Percentiles rank a stretch among this genome's conserved stretches.
Conservation (phyloP, 2,797 vertebrate species). For the Chaenodraco wilsoni region DNA sequence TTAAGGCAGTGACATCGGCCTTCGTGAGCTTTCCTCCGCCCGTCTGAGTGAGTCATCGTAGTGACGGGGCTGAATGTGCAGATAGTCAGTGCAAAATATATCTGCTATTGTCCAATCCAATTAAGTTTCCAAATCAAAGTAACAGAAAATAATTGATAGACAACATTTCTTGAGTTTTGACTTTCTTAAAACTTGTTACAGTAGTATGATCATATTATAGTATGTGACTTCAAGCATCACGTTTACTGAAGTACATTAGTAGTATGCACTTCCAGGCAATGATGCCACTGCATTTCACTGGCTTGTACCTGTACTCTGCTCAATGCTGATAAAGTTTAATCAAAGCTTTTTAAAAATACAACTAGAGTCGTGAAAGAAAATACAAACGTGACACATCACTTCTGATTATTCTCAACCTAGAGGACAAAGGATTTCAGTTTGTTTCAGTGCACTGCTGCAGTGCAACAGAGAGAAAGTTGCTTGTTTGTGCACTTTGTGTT, state of each 20-base stretch:
- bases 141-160: neutral
- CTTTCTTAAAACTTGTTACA: neutral
- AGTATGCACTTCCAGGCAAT: too few species aligned
- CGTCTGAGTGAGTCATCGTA: constrained; percentile 14
- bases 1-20: constrained; percentile 36
- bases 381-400: neutral
- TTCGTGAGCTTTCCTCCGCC: constrained; percentile 10
- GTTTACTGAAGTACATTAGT: too few species aligned
- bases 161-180: neutral
- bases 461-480: constrained; percentile 26
- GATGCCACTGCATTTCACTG: too few species aligned
- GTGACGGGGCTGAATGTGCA: constrained; percentile 5
- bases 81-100: constrained; percentile 11
- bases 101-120: neutral
- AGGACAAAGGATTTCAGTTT: constrained; percentile 28
- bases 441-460: constrained; percentile 30
- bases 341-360: constrained; percentile 2
- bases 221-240: too few species aligned
- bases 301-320: too few species aligned
- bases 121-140: neutral
- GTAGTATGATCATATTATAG: neutral
- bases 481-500: constrained; percentile 50
- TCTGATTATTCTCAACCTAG: constrained; percentile 13
- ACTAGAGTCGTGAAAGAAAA: neutral
- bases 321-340: too few species aligned